Evolutionary conservation across 2,888 invertebrate genomes (phyloP).

Genomic region (Mesorhabditis sp.): DNA sequence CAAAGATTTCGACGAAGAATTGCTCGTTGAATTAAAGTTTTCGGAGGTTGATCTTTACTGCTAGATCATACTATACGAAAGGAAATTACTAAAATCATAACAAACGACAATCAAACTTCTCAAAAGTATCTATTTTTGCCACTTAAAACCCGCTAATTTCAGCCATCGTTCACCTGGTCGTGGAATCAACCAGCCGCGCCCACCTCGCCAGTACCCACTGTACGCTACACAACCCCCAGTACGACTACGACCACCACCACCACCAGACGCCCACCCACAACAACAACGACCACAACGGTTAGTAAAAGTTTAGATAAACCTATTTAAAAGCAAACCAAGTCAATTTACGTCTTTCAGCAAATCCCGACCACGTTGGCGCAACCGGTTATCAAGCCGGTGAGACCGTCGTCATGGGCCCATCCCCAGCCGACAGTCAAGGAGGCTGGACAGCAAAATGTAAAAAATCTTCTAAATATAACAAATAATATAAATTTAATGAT

Average conservation of each 20-base stretch:
- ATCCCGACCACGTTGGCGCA: not conserved
- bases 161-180: not conserved
- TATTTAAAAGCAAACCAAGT: not conserved
- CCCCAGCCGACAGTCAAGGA: slow-evolving; percentile 3
- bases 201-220: not conserved
- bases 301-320: not conserved
- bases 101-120: not conserved
- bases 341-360: not conserved
- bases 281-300: slow-evolving; percentile 15
- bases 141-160: no score
- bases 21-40: no score
- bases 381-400: not conserved
- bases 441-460: not conserved
- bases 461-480: no score
- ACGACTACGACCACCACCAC: slow-evolving; percentile 11
- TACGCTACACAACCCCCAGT: not conserved
- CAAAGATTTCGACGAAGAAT: no score
- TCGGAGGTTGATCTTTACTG: no score
- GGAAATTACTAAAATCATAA: slow-evolving; percentile 10
- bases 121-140: no score
- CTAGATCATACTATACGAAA: not conserved
- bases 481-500: no score
- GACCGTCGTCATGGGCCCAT: not conserved
- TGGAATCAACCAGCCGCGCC: not conserved
- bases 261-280: slow-evolving; percentile 12